Evolutionary conservation across 2,113 vertebrate species (phyloP), one percentile per base, ranked within the genome.

Genomic region (Symphodus melops): DNA sequence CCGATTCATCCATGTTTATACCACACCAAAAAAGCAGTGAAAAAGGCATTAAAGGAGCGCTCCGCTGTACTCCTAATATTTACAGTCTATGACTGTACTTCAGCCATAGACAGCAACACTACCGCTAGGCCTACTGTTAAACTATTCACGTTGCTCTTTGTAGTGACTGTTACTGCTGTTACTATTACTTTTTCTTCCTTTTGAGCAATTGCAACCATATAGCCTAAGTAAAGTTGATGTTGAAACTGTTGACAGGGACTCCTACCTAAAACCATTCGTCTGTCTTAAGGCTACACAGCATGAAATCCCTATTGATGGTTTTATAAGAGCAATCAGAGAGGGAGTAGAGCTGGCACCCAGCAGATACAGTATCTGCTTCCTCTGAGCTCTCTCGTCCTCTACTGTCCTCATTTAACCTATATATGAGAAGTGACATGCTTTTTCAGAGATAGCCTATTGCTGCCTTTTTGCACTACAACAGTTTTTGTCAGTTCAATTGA

Each of bases 271-370:
- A 62, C n/a, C 20, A 53, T 48, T 5, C 54, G 52, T 61, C 33
- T 57, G 41, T 64, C 61, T 52, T 52, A 4, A 52, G 16, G 61
- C 28, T 23, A 77, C 52, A 52, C 58, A 42, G 17, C 8, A 36
- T 0, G 4, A 19, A 17, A 55, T 69, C 64, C 17, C 6, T 68
- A 61, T 46, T 60, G 79, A 66, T 16, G 51, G 20, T 53, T 63
- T 92, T 92, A 92, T 92, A 90, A 77, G 28, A 9, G 0, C 1
- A 10, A 23, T 66, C 91, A 90, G 85, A 88, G 66, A 81, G 66
- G 82, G 75, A 82, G 89, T 66, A 62, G 68, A 74, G 54, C 46
- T 10, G 56, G 44, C 79, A 20, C 68, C 42, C 77, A 57, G 77
- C 81, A 84, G 90, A 91, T 91, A 88, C 89, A 68, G 72, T 51